Conservation (phyloP, 2,888 invertebrate genomes). For the Oscheius sp. region DNA sequence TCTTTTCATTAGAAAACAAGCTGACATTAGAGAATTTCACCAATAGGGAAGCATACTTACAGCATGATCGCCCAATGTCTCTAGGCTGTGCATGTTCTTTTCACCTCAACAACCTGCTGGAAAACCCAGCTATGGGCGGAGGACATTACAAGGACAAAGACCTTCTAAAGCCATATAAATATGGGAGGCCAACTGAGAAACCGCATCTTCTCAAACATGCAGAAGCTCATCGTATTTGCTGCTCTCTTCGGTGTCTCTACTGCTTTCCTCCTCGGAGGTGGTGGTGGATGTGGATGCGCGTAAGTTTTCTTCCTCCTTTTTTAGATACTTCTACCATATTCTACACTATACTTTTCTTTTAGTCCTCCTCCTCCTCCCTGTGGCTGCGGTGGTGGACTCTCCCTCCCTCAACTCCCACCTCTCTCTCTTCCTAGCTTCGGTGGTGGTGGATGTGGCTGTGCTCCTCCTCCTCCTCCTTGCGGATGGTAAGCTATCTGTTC, state of each 20-base stretch:
- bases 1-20: too few species aligned
- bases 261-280: conserved; percentile 51
- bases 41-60: conserved; percentile 1
- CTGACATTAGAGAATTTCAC: not conserved
- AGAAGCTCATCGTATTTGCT: conserved; percentile 48
- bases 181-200: too few species aligned
- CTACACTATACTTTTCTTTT: conserved; percentile 12
- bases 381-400: conserved; percentile 45
- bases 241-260: conserved; percentile 39
- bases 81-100: conserved; percentile 14
- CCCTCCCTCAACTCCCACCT: conserved; percentile 43
- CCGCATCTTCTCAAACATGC: conserved; percentile 38
- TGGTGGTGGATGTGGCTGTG: conserved; percentile 48
- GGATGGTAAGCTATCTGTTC: not conserved
- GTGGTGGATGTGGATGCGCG: conserved; percentile 53
- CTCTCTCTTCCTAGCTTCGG: conserved; percentile 50
- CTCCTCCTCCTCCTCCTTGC: conserved; percentile 27
- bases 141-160: conserved; percentile 32
- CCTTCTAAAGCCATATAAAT: conserved; percentile 20
- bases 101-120: conserved; percentile 12
- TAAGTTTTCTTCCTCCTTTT: conserved; percentile 33
- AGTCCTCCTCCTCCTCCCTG: conserved; percentile 50
- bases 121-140: conserved; percentile 23
- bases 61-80: conserved; percentile 4
- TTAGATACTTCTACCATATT: not conserved